These are phyloP conservation scores for Sorex fumeus DNA, from an alignment of 2,113 vertebrate genomes.

Conservation along the genomic window DNA sequence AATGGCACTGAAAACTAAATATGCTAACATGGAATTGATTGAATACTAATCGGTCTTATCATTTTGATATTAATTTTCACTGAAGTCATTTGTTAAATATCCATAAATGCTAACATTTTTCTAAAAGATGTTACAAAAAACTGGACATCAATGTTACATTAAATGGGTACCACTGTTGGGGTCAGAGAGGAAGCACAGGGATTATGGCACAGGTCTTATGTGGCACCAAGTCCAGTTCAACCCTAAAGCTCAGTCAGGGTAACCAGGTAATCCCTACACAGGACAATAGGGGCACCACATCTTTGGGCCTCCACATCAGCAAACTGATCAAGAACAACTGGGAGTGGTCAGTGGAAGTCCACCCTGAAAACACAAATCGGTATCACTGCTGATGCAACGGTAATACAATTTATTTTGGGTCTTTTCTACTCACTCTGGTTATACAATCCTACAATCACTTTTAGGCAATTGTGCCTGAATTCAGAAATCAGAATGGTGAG, in stretches of 20 bases:
- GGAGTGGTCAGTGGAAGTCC: too few relatives aligned
- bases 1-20: background rate
- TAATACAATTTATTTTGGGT: background rate
- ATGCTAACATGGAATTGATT: conserved; percentile 3
- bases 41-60: background rate
- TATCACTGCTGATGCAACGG: background rate
- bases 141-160: background rate
- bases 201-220: too few relatives aligned
- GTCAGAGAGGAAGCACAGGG: too few relatives aligned
- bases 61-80: background rate
- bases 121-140: background rate
- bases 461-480: background rate
- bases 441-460: background rate
- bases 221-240: too few relatives aligned
- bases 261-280: too few relatives aligned
- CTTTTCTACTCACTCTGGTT: background rate
- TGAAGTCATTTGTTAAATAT: background rate
- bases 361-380: too few relatives aligned
- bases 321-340: too few relatives aligned
- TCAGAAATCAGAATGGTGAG: background rate
- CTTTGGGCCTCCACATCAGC: too few relatives aligned
- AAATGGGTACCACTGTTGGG: background rate
- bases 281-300: too few relatives aligned
- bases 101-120: conserved; percentile 6
- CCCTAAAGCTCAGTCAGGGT: too few relatives aligned